phyloP scores from a whole-genome alignment of 1,140 invertebrate species.

The Pseudomyrmex dendroicus region DNA sequence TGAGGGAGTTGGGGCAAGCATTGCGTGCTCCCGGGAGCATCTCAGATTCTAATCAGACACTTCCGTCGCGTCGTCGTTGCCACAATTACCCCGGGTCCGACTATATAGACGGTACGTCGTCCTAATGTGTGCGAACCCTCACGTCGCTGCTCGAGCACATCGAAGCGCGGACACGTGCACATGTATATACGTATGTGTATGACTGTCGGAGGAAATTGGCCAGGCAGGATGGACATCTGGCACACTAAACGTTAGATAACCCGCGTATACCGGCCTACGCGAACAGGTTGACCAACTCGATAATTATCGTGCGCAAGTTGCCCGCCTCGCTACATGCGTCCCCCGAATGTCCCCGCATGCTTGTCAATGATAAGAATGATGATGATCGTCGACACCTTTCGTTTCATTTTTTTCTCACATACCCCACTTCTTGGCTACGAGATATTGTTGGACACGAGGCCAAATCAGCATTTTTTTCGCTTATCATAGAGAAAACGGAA shows the following conservation, averaged over 20 bases:
- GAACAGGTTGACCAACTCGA: slow-evolving; percentile 77
- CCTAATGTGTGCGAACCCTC: slow-evolving; percentile 68
- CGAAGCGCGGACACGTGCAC: slow-evolving; percentile 41
- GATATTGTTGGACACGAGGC: background rate
- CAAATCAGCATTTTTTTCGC: background rate
- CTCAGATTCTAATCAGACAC: slow-evolving; percentile 84
- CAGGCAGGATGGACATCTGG: slow-evolving; percentile 75
- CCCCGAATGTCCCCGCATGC: slow-evolving; percentile 21
- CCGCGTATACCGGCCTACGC: slow-evolving; percentile 60
- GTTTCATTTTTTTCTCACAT: slow-evolving; percentile 31
- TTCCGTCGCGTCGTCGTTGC: slow-evolving; percentile 77
- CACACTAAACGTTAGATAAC: slow-evolving; percentile 80
- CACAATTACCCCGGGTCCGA: slow-evolving; percentile 76
- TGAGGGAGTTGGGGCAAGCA: slow-evolving; percentile 71
- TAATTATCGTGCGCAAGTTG: slow-evolving; percentile 70
- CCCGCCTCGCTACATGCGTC: slow-evolving; percentile 27
- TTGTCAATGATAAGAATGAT: slow-evolving; percentile 49
- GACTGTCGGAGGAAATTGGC: slow-evolving; percentile 69
- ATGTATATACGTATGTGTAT: background rate
- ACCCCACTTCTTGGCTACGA: background rate
- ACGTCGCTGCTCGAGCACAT: slow-evolving; percentile 26
- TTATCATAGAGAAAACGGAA: background rate
- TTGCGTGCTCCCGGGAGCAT: slow-evolving; percentile 80
- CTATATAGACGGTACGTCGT: slow-evolving; percentile 62
- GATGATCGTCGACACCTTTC: slow-evolving; percentile 13